phyloP scores from a whole-genome alignment of 2,113 vertebrate genomes.

The Hyaena hyaena region DNA sequence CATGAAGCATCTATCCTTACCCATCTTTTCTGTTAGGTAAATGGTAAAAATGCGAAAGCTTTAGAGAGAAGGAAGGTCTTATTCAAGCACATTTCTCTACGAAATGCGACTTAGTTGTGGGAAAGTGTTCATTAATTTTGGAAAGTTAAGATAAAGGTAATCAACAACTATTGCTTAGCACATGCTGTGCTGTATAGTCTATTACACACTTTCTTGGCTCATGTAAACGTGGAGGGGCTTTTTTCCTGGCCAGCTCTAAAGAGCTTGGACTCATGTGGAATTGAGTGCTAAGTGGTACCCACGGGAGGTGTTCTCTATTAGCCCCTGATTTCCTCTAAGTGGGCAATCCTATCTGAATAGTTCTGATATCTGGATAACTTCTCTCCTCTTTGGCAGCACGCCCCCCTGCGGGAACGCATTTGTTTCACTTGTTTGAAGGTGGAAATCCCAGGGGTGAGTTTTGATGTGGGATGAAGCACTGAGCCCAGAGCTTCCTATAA shows the following conservation, averaged over 20 bases:
- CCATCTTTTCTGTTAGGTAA: slow-evolving; percentile 62
- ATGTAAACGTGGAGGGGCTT: slow-evolving; percentile 26
- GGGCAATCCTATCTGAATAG: slow-evolving; percentile 36
- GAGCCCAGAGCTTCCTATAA: slow-evolving; percentile 48
- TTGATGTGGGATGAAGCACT: slow-evolving; percentile 68
- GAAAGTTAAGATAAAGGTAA: slow-evolving; percentile 69
- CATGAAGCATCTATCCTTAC: slow-evolving; percentile 45
- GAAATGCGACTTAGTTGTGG: slow-evolving; percentile 45
- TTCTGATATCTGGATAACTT: slow-evolving; percentile 27
- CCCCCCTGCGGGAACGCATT: slow-evolving; percentile 36
- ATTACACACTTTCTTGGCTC: slow-evolving; percentile 28
- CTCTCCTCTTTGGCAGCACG: slow-evolving; percentile 44
- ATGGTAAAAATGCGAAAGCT: slow-evolving; percentile 59
- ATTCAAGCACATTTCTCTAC: slow-evolving; percentile 37
- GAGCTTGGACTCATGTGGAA: slow-evolving; percentile 40
- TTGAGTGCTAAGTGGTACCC: slow-evolving; percentile 27
- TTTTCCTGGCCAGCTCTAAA: slow-evolving; percentile 37
- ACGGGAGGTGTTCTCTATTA: slow-evolving; percentile 48
- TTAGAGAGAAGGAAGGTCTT: slow-evolving; percentile 38
- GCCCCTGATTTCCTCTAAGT: slow-evolving; percentile 40
- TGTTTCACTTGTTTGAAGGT: slow-evolving; percentile 74
- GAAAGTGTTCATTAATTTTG: slow-evolving; percentile 56
- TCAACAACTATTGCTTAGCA: slow-evolving; percentile 64
- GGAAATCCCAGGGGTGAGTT: slow-evolving; percentile 68
- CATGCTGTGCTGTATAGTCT: slow-evolving; percentile 46